phyloP scores from a whole-genome alignment of 37 sponge, comb jelly and placozoan genomes.

The Chondrosia reniformis region DNA sequence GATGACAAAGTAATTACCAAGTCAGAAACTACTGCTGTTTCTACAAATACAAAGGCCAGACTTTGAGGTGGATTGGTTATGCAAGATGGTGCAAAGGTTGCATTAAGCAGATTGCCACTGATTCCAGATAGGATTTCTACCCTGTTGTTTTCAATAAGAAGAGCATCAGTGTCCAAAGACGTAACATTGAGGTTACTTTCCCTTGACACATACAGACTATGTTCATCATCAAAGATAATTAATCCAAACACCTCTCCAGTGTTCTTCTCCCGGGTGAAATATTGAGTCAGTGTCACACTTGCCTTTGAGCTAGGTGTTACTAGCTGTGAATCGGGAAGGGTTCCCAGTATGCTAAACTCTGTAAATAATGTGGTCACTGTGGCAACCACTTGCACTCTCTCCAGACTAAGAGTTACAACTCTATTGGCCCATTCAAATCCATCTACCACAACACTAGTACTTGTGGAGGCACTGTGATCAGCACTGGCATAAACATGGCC shows the following conservation, averaged over 20 bases:
- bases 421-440: constrained; percentile 1
- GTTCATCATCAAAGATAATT: constrained; percentile 62
- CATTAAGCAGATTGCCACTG: background rate
- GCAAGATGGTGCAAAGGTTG: background rate
- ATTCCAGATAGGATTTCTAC: background rate
- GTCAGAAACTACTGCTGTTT: background rate
- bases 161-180: background rate
- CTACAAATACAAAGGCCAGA: background rate
- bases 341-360: background rate
- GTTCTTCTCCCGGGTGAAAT: background rate
- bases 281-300: background rate
- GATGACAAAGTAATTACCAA: background rate
- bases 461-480: background rate
- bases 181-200: background rate
- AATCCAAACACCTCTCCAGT: constrained; percentile 30
- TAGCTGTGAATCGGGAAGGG: constrained; percentile 3
- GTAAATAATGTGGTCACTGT: constrained; percentile 22
- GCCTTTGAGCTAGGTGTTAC: constrained; percentile 1
- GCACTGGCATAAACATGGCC: background rate
- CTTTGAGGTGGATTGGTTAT: background rate
- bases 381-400: background rate
- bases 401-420: background rate
- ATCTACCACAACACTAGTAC: constrained; percentile 13
- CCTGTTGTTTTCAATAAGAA: background rate
- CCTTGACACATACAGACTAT: background rate